These are phyloP conservation scores for Trachelus stipa DNA, from an alignment of 2,888 invertebrate species.

Conservation along the genomic window DNA sequence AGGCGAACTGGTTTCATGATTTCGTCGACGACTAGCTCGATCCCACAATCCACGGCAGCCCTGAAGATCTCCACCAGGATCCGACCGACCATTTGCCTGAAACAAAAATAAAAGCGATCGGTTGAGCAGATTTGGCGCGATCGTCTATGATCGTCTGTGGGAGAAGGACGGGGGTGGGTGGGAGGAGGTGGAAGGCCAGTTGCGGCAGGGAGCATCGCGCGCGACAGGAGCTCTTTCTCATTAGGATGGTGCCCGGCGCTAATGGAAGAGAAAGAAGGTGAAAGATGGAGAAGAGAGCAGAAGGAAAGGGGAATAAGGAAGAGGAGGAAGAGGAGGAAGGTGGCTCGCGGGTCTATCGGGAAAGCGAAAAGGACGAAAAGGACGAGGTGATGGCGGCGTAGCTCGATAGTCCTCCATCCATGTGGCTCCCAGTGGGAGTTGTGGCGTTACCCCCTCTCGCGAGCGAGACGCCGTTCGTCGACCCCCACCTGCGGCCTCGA, in stretches of 20 bases:
- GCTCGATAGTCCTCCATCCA: conserved; percentile 8
- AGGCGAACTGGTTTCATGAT: conserved; percentile 48
- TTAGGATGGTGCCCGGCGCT: conserved; percentile 17
- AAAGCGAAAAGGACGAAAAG: conserved; percentile 20
- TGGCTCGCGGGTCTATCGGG: conserved; percentile 23
- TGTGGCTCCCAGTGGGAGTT: background rate
- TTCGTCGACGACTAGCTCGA: conserved; percentile 42
- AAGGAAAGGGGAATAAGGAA: conserved; percentile 13
- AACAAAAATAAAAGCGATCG: conserved; percentile 51
- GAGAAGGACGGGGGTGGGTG: too few species aligned
- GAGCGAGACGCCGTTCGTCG: conserved; percentile 1
- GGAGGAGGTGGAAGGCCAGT: too few species aligned
- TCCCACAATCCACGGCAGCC: conserved; percentile 58
- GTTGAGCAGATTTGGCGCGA: too few species aligned
- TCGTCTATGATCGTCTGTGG: too few species aligned
- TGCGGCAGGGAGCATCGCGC: background rate
- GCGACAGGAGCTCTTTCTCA: conserved; percentile 22
- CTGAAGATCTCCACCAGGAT: conserved; percentile 71
- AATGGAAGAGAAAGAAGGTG: conserved; percentile 5
- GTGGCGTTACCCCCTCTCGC: background rate
- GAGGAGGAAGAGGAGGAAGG: conserved; percentile 6
- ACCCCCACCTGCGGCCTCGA: conserved; percentile 22
- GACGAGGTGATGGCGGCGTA: background rate
- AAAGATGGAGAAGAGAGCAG: background rate
- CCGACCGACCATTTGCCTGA: conserved; percentile 73